phyloP scores from a whole-genome alignment of 2,113 vertebrate species.

The Garra rufa region DNA sequence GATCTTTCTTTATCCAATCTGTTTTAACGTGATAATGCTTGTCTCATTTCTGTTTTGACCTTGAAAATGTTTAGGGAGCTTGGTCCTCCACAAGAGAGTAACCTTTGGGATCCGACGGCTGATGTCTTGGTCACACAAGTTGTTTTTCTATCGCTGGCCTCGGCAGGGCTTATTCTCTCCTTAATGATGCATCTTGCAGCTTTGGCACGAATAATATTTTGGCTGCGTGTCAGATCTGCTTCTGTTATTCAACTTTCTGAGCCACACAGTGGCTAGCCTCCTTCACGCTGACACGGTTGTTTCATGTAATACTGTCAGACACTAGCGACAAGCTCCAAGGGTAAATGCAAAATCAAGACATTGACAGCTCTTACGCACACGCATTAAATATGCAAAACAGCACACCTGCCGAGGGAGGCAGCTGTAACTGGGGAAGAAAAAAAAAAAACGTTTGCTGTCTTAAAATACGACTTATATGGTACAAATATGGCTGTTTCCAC shows the following conservation, averaged over 20 bases:
- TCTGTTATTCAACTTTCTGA: slow-evolving; percentile 36
- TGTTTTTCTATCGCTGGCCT: slow-evolving; percentile 1
- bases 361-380: background rate
- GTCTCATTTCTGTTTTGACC: background rate
- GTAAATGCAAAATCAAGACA: slow-evolving; percentile 12
- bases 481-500: background rate
- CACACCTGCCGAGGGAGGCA: slow-evolving; percentile 13
- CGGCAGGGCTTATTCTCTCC: background rate
- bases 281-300: slow-evolving; percentile 24
- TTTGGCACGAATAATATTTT: slow-evolving; percentile 40
- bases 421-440: background rate
- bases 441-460: background rate
- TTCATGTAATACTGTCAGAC: slow-evolving; percentile 15
- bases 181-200: slow-evolving; percentile 6
- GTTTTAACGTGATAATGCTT: background rate
- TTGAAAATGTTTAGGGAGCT: background rate
- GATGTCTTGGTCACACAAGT: slow-evolving; percentile 1
- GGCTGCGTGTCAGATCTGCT: slow-evolving; percentile 13
- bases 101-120: slow-evolving; percentile 6
- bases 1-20: background rate
- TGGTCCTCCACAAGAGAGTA: slow-evolving; percentile 13
- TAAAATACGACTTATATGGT: background rate
- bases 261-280: slow-evolving; percentile 12
- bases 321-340: background rate
- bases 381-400: slow-evolving; percentile 32